A percentile compares a stretch with the other conserved stretches of the same genome.
Conservation (phyloP, 2,113 vertebrate genomes). For the Chionomys nivalis region DNA sequence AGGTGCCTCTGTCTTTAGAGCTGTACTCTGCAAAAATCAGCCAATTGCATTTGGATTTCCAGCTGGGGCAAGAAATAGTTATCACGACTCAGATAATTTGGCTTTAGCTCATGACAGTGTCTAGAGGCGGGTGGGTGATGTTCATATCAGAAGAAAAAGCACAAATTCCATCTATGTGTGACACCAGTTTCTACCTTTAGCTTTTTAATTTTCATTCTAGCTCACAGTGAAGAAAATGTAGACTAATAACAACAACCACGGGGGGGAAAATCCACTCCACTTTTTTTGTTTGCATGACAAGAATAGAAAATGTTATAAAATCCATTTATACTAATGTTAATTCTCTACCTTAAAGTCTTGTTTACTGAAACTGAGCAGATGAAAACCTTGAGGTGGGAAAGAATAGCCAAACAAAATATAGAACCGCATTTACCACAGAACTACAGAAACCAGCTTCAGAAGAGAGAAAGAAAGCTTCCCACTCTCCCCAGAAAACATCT, state of each 20-base stretch:
- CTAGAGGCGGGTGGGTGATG: not conserved
- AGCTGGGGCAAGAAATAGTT: conserved; percentile 45
- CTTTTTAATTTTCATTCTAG: not conserved
- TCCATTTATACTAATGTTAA: not conserved
- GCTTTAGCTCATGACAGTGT: conserved; percentile 38
- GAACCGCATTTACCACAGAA: not conserved
- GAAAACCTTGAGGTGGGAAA: not conserved
- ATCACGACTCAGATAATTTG: conserved; percentile 61
- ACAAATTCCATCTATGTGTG: not conserved
- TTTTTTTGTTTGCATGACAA: not conserved
- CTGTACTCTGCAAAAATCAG: conserved; percentile 51
- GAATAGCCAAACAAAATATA: not conserved
- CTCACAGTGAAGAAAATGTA: not conserved
- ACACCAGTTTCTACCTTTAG: not conserved
- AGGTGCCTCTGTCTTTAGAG: conserved; percentile 53
- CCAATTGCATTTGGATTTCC: conserved; percentile 42
- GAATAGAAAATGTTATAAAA: conserved; percentile 40
- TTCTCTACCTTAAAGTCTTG: not conserved
- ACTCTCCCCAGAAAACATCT: not conserved
- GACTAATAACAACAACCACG: not conserved
- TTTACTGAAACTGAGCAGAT: not conserved
- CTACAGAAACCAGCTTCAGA: not conserved
- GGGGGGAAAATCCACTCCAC: not conserved
- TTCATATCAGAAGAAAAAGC: conserved; percentile 9
- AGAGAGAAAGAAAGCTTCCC: not conserved